A percentile compares a stretch with the other conserved stretches of the same genome.
These are phyloP conservation scores for Tretioscincus oriximinensis DNA, from an alignment of 2,113 vertebrate genomes.

Conservation along the genomic window DNA sequence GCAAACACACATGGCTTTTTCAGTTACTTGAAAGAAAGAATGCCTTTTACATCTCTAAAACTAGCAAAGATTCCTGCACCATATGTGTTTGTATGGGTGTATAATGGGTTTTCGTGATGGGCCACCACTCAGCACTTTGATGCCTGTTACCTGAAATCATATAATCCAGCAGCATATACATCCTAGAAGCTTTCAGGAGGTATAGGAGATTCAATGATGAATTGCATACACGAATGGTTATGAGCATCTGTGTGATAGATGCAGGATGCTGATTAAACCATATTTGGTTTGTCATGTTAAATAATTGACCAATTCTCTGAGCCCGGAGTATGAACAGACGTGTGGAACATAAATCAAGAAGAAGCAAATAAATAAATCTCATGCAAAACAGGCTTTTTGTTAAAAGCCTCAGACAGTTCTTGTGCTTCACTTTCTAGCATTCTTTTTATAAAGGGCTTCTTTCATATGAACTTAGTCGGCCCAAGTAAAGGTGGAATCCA, in stretches of 20 bases:
- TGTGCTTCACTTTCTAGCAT: not conserved
- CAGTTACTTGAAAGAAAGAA: not conserved
- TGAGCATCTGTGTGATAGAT: conserved; percentile 21
- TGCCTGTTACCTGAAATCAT: not conserved
- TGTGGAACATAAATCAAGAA: conserved; percentile 15
- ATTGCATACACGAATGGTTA: conserved; percentile 5
- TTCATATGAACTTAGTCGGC: not conserved
- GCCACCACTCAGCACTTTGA: not conserved
- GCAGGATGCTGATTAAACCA: conserved; percentile 25
- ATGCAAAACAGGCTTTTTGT: not conserved
- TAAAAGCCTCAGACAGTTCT: conserved; percentile 10
- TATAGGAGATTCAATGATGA: not conserved
- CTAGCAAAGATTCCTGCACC: not conserved
- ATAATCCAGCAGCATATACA: not conserved
- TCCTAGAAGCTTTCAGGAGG: not conserved
- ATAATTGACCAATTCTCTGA: conserved; percentile 28
- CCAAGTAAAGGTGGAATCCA: not conserved
- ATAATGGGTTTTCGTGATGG: not conserved
- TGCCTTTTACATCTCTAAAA: not conserved
- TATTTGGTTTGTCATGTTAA: conserved; percentile 34
- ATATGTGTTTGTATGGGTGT: too few relatives aligned
- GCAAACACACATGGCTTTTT: too few relatives aligned
- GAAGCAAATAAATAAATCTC: conserved; percentile 29
- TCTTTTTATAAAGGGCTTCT: conserved; percentile 9
- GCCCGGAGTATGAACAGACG: not conserved